These are phyloP conservation scores for Acanthoscelides obtectus DNA, from an alignment of 2,888 invertebrate genomes.

Conservation along the genomic window DNA sequence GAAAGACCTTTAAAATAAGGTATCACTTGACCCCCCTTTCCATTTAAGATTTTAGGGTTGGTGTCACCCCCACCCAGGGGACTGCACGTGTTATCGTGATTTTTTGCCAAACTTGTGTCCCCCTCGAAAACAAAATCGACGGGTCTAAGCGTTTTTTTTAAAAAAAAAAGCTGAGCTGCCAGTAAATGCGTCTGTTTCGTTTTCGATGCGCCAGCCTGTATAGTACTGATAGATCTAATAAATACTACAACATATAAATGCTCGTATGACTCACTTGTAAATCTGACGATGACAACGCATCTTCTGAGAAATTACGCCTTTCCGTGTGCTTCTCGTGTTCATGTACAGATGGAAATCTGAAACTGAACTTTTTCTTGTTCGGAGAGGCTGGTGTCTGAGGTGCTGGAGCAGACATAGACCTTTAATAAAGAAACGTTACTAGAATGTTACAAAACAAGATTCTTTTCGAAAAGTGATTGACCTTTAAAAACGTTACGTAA, in stretches of 20 bases:
- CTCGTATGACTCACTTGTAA: conserved; percentile 65
- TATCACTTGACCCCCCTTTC: too few species aligned
- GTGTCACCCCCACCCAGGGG: too few species aligned
- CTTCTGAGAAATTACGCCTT: conserved; percentile 85
- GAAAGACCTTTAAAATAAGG: conserved; percentile 1
- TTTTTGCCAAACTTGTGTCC: too few species aligned
- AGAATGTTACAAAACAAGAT: not conserved
- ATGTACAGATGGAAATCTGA: conserved; percentile 61
- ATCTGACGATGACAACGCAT: conserved; percentile 79
- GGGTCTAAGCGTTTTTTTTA: too few species aligned
- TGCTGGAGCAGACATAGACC: conserved; percentile 43
- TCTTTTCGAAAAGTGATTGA: too few species aligned
- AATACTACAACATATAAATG: conserved; percentile 1
- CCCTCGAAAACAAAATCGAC: too few species aligned
- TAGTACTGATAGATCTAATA: not conserved
- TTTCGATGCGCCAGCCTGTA: too few species aligned
- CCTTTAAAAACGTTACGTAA: too few species aligned
- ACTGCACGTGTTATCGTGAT: too few species aligned
- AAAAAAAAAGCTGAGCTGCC: too few species aligned
- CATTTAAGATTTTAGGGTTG: too few species aligned
- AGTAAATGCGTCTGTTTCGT: too few species aligned
- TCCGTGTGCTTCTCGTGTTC: conserved; percentile 53
- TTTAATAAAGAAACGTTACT: conserved; percentile 9
- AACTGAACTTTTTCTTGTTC: conserved; percentile 74
- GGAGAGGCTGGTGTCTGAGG: conserved; percentile 59